These are phyloP conservation scores for Cepaea nemoralis DNA, from an alignment of 1,140 invertebrate species.

Conservation along the genomic window DNA sequence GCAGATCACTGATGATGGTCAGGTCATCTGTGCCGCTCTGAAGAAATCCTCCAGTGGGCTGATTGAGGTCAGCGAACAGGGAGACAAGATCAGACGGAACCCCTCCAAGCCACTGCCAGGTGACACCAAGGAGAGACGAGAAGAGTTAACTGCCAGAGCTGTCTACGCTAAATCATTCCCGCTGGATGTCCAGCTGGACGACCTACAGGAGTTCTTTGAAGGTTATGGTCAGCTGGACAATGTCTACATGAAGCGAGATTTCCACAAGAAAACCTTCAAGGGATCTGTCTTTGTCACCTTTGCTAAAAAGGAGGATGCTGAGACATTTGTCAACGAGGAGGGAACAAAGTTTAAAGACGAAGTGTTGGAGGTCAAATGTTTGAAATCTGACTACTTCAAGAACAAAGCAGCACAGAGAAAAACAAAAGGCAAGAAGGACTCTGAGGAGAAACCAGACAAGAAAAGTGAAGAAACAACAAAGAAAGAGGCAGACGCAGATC, in stretches of 20 bases:
- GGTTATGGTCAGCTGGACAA: slow-evolving; percentile 82
- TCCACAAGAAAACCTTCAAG: slow-evolving; percentile 73
- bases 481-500: no score
- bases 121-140: slow-evolving; percentile 84
- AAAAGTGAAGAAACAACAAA: no score
- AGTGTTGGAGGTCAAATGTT: slow-evolving; percentile 78
- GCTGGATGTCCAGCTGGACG: slow-evolving; percentile 78
- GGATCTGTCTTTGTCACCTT: slow-evolving; percentile 92
- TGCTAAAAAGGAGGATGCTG: slow-evolving; percentile 80
- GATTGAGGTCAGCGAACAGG: slow-evolving; percentile 84
- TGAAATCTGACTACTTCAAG: slow-evolving; percentile 74
- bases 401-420: slow-evolving; percentile 2
- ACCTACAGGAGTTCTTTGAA: slow-evolving; percentile 83
- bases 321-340: slow-evolving; percentile 78
- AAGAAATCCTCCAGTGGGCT: slow-evolving; percentile 82
- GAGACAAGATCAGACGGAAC: slow-evolving; percentile 84
- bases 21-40: slow-evolving; percentile 82
- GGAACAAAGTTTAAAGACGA: slow-evolving; percentile 81
- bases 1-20: slow-evolving; percentile 78
- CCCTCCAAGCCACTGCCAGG: slow-evolving; percentile 85
- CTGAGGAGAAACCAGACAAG: neutral
- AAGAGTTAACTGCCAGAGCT: slow-evolving; percentile 82
- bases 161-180: slow-evolving; percentile 92
- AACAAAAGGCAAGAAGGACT: slow-evolving; percentile 14
- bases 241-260: slow-evolving; percentile 76